A percentile compares a stretch with the other conserved stretches of the same genome.
phyloP scores from a whole-genome alignment of 2,797 vertebrate genomes.

The Anniella stebbinsi region DNA sequence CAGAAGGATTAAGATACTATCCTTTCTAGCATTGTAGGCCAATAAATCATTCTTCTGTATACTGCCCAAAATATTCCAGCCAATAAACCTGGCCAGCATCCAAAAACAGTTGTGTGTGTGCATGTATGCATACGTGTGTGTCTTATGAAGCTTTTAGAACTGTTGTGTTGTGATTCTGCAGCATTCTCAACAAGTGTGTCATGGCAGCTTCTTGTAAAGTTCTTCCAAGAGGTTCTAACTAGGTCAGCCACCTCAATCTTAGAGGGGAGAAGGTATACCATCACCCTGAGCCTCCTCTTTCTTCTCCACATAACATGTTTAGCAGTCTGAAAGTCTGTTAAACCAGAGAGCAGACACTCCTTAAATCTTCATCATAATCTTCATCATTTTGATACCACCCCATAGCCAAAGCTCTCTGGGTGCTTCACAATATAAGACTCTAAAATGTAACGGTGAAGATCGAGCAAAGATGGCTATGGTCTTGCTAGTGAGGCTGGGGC shows the following conservation, averaged over 20 bases:
- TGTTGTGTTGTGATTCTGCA: background rate
- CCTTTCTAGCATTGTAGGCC: conserved; percentile 14
- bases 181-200: background rate
- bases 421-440: too few species aligned
- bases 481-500: too few species aligned
- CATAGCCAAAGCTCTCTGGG: too few species aligned
- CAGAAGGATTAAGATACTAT: conserved; percentile 34
- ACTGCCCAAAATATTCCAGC: background rate
- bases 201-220: too few species aligned
- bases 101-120: conserved; percentile 31
- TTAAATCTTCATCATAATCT: background rate
- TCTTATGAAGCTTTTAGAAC: conserved; percentile 30
- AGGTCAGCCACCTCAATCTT: background rate
- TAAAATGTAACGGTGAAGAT: too few species aligned
- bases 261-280: background rate
- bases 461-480: too few species aligned
- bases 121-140: background rate
- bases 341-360: background rate
- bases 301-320: background rate
- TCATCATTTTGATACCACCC: too few species aligned
- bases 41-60: conserved; percentile 19
- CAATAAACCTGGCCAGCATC: conserved; percentile 35
- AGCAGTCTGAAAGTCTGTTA: background rate
- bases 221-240: background rate
- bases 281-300: background rate